Base-by-base conservation (phyloP, 2,888 invertebrate species). In the Eremobia ochroleuca region DNA sequence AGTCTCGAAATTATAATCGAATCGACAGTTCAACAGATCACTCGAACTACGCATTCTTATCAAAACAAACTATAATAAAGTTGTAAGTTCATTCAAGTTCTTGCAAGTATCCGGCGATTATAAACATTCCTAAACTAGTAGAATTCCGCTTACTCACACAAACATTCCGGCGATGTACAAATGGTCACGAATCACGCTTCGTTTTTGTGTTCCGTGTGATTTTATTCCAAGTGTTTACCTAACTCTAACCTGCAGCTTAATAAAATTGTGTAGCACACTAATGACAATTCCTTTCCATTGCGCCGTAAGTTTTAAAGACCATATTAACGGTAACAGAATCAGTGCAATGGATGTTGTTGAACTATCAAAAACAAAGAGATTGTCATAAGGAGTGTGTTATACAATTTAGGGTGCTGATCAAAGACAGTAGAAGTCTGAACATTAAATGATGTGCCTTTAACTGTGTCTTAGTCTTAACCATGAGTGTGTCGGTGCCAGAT, bases 401-500 rank as follows among this genome's bases (percentile, higher is more conserved):
- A 11, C 21, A 28, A 61, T 77, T 59, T 31, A 6, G 0, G 25
- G 28, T 52, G 59, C 59, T 67, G 34, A 73, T 66, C 11, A 68
- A 76, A 81, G 69, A 66, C 76, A 68, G 46, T 58, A 76, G 61
- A 77, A 52, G 65, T 67, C 59, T 81, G 76, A 75, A 81, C 52
- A 58, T 21, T 66, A 70, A 67, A 37, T 65, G 61, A 69, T 85
- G 91, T 93, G 93, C 92, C 93, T 93, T 92, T 81, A 87, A 76
- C 76, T 34, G 86, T 90, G 90, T 87, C 87, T 89, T 89, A 80
- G 90, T 88, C 87, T 89, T 89, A 80, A 85, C 67, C 55, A 64
- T 69, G 83, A 76, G 87, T 87, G 87, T 79, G 77, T 88, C 86
- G 89, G 93, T 95, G 94, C 93, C 94, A 94, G 93, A 92, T 90